phyloP scores from a whole-genome alignment of 2,797 vertebrate genomes.

The Aphelocoma californica region DNA sequence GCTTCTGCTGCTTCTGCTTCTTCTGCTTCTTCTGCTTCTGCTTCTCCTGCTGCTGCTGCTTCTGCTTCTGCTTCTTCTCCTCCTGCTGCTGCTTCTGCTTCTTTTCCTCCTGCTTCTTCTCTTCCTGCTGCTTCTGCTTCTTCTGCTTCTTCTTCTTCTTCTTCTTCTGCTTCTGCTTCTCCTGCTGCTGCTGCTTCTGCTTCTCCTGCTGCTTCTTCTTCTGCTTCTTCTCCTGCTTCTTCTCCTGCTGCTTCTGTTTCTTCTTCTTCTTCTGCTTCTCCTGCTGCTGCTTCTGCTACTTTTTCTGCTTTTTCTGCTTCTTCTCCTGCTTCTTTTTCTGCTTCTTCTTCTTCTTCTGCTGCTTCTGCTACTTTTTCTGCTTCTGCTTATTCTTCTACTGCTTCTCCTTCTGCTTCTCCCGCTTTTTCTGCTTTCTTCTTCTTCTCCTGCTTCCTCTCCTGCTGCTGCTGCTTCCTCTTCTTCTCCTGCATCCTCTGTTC shows the following conservation, averaged over 20 bases:
- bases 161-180: rapidly evolving
- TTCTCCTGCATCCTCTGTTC: background rate
- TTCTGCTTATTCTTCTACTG: too few relatives aligned
- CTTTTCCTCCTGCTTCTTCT: rapidly evolving
- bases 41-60: background rate
- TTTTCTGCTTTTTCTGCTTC: background rate
- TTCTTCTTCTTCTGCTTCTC: too few relatives aligned
- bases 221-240: background rate
- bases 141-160: background rate
- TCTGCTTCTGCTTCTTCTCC: rapidly evolving
- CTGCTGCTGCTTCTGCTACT: rapidly evolving
- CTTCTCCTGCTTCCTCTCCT: background rate
- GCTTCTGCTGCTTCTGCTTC: rapidly evolving
- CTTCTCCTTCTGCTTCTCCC: background rate
- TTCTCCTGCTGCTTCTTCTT: background rate
- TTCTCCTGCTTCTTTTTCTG: background rate
- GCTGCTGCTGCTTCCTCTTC: background rate
- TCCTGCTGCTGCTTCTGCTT: rapidly evolving
- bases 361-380: too few relatives aligned
- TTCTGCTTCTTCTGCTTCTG: rapidly evolving
- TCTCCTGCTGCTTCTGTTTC: background rate
- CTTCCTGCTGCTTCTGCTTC: rapidly evolving
- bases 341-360: background rate
- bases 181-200: rapidly evolving
- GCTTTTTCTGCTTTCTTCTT: background rate